Percentiles rank a stretch among this genome's conserved stretches.
Conservation (phyloP, 2,888 invertebrate genomes). For the Xanthia icteritia region DNA sequence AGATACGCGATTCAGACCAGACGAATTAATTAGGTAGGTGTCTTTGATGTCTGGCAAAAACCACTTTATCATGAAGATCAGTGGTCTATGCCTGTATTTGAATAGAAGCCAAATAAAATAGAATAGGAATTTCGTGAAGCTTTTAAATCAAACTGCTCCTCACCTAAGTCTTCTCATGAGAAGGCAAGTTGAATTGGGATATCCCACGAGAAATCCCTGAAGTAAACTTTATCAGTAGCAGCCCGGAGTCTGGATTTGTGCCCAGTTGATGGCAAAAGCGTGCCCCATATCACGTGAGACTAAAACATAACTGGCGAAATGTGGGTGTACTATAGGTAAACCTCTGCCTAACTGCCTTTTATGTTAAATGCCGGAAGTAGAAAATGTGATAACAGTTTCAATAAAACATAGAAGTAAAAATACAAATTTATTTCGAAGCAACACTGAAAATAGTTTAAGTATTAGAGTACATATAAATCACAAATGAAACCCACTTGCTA, state of each 20-base stretch:
- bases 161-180: background rate
- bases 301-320: background rate
- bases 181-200: background rate
- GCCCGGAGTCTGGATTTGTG: background rate
- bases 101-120: background rate
- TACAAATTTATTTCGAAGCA: slow-evolving; percentile 65
- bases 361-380: background rate
- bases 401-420: slow-evolving; percentile 44
- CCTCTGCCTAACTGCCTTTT: too few species aligned
- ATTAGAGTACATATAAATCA: slow-evolving; percentile 49
- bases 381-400: background rate
- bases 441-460: slow-evolving; percentile 55
- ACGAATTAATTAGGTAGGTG: slow-evolving; percentile 12
- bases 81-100: background rate
- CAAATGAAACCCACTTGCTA: slow-evolving; percentile 54
- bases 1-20: slow-evolving; percentile 31
- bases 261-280: background rate
- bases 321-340: too few species aligned
- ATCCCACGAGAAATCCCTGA: background rate
- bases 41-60: background rate
- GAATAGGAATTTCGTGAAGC: background rate
- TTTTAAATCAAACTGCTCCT: background rate
- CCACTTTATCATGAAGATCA: background rate
- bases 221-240: background rate
- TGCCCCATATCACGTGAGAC: background rate